Conservation (phyloP, 2,797 vertebrate species). For the Alouatta caraya region DNA sequence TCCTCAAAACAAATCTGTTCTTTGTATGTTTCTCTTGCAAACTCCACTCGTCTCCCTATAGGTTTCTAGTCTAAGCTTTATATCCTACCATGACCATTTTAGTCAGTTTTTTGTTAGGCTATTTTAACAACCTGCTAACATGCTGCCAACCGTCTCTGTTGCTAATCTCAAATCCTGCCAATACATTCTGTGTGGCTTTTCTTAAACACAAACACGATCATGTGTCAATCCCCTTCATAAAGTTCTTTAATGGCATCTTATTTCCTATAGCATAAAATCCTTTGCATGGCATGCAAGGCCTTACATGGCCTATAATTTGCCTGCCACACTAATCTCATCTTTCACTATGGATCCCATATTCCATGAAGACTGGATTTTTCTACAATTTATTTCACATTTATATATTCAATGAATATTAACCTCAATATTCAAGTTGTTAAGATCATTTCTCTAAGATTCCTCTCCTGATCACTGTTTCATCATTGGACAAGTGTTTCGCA, state of each 20-base stretch:
- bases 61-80: not conserved
- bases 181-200: constrained; percentile 59
- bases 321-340: constrained; percentile 22
- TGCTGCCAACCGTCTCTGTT: constrained; percentile 57
- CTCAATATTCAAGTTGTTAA: not conserved
- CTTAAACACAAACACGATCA: constrained; percentile 60
- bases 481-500: not conserved
- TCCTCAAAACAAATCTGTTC: constrained; percentile 40
- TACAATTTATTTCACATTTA: not conserved
- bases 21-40: constrained; percentile 40
- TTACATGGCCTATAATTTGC: not conserved
- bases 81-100: not conserved
- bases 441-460: constrained; percentile 11
- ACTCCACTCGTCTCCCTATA: not conserved
- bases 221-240: constrained; percentile 68
- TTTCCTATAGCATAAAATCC: constrained; percentile 60
- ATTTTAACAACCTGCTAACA: constrained; percentile 71
- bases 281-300: not conserved
- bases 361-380: not conserved
- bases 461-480: constrained; percentile 17
- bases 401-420: not conserved
- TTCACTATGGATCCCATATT: not conserved
- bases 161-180: constrained; percentile 60
- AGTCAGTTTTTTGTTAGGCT: constrained; percentile 37
- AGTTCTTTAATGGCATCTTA: constrained; percentile 60